A percentile compares a stretch with the other conserved stretches of the same genome.
These are phyloP conservation scores for Phalera bucephala DNA, from an alignment of 2,888 invertebrate genomes.

Conservation along the genomic window DNA sequence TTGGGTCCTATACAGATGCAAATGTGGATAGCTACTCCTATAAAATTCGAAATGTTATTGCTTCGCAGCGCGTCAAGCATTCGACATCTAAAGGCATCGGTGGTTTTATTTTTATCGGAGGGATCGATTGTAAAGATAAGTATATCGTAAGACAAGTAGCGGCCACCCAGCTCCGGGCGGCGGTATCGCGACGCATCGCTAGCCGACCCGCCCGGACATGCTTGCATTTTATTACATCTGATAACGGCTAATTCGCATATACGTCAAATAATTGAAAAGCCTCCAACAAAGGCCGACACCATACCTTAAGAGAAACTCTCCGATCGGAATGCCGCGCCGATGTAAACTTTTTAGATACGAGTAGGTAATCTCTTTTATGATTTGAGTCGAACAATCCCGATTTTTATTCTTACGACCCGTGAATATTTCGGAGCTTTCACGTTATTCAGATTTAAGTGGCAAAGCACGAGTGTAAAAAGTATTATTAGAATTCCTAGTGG, in stretches of 20 bases:
- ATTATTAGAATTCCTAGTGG: slow-evolving; percentile 27
- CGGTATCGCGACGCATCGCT: slow-evolving; percentile 41
- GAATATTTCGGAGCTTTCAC: slow-evolving; percentile 23
- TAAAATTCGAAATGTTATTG: slow-evolving; percentile 76
- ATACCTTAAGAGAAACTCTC: slow-evolving; percentile 28
- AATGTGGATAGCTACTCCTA: slow-evolving; percentile 68
- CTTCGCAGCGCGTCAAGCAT: slow-evolving; percentile 71
- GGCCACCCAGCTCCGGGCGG: slow-evolving; percentile 66
- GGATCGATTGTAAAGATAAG: slow-evolving; percentile 81
- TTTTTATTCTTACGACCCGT: slow-evolving; percentile 30
- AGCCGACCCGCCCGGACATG: slow-evolving; percentile 45
- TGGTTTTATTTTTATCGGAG: slow-evolving; percentile 76
- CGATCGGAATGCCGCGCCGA: slow-evolving; percentile 49
- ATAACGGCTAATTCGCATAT: slow-evolving; percentile 76
- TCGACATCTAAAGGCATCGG: slow-evolving; percentile 62
- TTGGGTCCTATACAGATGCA: slow-evolving; percentile 73
- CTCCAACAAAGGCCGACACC: slow-evolving; percentile 29
- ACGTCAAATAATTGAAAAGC: slow-evolving; percentile 73
- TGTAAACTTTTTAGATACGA: slow-evolving; percentile 38
- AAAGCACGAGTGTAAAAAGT: slow-evolving; percentile 21
- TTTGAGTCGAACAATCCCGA: slow-evolving; percentile 34
- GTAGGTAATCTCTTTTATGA: slow-evolving; percentile 44
- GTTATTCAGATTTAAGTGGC: slow-evolving; percentile 25
- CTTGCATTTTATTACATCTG: slow-evolving; percentile 78
- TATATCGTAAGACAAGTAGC: slow-evolving; percentile 81